Conservation (phyloP, 2,888 invertebrate species). For the Agrotis clavis region DNA sequence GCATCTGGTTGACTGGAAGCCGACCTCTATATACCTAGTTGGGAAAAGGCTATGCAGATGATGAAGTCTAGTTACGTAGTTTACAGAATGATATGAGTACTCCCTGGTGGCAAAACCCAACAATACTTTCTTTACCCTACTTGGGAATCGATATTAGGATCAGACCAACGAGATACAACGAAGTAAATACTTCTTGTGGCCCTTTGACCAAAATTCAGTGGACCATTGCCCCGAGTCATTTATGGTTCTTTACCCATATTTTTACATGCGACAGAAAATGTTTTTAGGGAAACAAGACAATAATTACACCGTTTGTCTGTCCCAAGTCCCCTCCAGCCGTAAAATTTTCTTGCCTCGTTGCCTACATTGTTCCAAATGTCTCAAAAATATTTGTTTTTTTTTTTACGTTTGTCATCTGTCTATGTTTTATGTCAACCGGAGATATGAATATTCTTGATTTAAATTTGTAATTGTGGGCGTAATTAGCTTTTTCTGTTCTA, state of each 20-base stretch:
- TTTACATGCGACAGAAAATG: conserved; percentile 43
- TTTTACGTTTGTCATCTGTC: conserved; percentile 55
- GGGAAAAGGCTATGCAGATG: no score
- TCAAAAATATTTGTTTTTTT: conserved; percentile 49
- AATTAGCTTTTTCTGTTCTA: conserved; percentile 13
- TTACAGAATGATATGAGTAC: no score
- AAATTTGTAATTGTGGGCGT: conserved; percentile 33
- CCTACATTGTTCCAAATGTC: conserved; percentile 57
- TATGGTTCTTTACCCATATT: conserved; percentile 30
- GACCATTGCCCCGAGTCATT: neutral
- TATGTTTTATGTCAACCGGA: conserved; percentile 46
- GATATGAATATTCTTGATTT: conserved; percentile 51
- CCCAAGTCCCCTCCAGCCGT: conserved; percentile 51
- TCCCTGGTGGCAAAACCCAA: no score
- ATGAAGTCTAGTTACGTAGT: no score
- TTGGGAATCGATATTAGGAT: no score
- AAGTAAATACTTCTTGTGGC: neutral
- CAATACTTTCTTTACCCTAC: no score
- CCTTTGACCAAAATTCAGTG: conserved; percentile 8
- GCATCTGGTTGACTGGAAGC: no score
- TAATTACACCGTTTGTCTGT: conserved; percentile 61
- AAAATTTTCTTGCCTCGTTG: conserved; percentile 63
- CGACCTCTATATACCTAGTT: no score
- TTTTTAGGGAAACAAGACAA: conserved; percentile 58
- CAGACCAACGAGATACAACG: no score